These are phyloP conservation scores for Dicentrarchus labrax DNA, from an alignment of 2,113 vertebrate species.

Conservation along the genomic window DNA sequence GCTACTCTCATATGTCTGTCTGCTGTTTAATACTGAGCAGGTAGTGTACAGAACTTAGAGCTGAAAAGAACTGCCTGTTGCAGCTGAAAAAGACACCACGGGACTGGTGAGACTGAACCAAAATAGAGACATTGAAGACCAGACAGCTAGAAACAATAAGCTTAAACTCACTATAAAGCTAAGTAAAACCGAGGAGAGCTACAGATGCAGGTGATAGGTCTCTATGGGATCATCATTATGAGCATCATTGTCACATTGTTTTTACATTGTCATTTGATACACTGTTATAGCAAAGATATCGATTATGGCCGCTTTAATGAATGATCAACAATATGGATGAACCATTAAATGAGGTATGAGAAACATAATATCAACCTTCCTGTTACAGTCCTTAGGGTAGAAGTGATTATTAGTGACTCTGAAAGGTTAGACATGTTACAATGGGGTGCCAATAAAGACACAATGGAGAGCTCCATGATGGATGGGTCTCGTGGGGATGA, in stretches of 20 bases:
- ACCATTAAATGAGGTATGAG: slow-evolving; percentile 34
- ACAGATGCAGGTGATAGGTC: background rate
- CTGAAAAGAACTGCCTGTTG: background rate
- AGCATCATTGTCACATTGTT: background rate
- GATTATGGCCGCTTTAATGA: background rate
- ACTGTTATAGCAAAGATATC: background rate
- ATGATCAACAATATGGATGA: slow-evolving; percentile 24
- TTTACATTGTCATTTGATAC: background rate
- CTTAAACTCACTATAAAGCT: no score
- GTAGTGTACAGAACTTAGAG: background rate
- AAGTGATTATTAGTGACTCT: slow-evolving; percentile 71
- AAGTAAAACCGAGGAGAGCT: background rate
- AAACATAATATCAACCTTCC: slow-evolving; percentile 45
- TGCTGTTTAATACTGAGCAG: background rate
- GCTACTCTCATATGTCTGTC: background rate
- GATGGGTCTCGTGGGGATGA: slow-evolving; percentile 65
- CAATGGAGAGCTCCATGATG: slow-evolving; percentile 64
- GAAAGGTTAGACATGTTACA: slow-evolving; percentile 64
- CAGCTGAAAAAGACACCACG: background rate
- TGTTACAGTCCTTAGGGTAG: slow-evolving; percentile 24
- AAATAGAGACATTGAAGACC: background rate
- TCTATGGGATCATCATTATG: background rate
- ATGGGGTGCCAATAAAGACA: slow-evolving; percentile 68
- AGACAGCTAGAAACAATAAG: background rate
- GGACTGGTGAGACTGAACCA: background rate